Evolutionary conservation across 2,113 vertebrate genomes (phyloP).

Genomic region (Scophthalmus maximus): DNA sequence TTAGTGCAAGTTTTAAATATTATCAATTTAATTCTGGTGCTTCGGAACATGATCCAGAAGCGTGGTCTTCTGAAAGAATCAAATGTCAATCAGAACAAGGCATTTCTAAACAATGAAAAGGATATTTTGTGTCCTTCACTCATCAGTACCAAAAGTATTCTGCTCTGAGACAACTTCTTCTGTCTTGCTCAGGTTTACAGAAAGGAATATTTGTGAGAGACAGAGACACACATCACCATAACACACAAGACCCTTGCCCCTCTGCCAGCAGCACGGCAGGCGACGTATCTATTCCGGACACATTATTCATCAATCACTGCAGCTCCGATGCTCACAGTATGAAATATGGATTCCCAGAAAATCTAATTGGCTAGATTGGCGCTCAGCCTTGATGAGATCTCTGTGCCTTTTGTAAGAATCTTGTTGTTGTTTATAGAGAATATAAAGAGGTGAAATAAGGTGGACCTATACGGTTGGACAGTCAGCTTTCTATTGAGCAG

Average conservation of each 20-base stretch:
- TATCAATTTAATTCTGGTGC: too few species aligned
- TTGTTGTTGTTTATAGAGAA: not conserved
- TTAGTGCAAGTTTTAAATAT: too few species aligned
- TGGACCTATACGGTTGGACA: not conserved
- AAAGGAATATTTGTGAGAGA: not conserved
- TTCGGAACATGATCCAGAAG: too few species aligned
- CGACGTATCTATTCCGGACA: slow-evolving; percentile 43
- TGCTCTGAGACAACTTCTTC: not conserved
- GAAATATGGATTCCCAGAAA: slow-evolving; percentile 43
- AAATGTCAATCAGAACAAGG: too few species aligned
- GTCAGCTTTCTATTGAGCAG: not conserved
- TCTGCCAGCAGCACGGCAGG: slow-evolving; percentile 23
- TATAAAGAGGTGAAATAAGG: not conserved
- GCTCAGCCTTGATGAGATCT: slow-evolving; percentile 16
- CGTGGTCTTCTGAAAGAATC: too few species aligned
- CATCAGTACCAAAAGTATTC: not conserved
- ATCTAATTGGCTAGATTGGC: slow-evolving; percentile 27
- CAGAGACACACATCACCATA: not conserved
- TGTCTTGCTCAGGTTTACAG: not conserved
- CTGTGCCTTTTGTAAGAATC: slow-evolving; percentile 1
- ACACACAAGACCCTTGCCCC: not conserved
- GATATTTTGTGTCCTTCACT: too few species aligned
- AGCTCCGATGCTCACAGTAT: slow-evolving; percentile 20
- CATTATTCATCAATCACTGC: slow-evolving; percentile 40
- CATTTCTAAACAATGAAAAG: too few species aligned